A percentile compares a stretch with the other conserved stretches of the same genome.
Conservation (phyloP, 2,888 invertebrate species). For the Quadroppia sp. region DNA sequence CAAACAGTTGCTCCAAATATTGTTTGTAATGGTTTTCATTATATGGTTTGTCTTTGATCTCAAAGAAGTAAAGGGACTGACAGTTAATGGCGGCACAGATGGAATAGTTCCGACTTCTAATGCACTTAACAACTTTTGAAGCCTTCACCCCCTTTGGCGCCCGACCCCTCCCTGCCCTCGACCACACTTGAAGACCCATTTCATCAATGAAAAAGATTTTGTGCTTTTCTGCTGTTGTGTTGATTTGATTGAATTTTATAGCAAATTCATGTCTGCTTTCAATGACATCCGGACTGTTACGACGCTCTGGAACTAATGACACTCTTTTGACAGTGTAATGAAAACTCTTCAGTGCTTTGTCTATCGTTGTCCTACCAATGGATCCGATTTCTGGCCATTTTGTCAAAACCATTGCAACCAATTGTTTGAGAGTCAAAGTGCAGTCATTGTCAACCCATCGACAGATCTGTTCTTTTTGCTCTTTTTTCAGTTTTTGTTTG, state of each 20-base stretch:
- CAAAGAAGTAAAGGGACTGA: not conserved
- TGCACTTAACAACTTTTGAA: not conserved
- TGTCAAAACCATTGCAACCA: no score
- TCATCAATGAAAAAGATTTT: constrained; percentile 1
- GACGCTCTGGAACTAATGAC: not conserved
- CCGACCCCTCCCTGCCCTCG: not conserved
- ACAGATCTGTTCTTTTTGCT: not conserved
- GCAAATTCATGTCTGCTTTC: not conserved
- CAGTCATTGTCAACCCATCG: not conserved
- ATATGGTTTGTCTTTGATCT: not conserved
- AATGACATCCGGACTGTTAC: not conserved
- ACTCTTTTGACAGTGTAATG: not conserved
- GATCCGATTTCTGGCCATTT: not conserved
- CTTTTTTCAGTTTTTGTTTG: not conserved
- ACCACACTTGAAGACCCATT: not conserved
- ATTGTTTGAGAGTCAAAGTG: not conserved
- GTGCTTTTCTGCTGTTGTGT: not conserved
- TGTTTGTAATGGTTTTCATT: not conserved
- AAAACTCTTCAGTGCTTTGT: not conserved
- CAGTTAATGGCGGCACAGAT: not conserved
- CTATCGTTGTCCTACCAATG: not conserved
- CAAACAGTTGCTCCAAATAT: not conserved
- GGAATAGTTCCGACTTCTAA: not conserved
- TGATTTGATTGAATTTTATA: not conserved
- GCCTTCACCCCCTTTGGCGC: not conserved